Evolutionary conservation across 2,888 invertebrate species (phyloP).

Genomic region (Eilema depressum): DNA sequence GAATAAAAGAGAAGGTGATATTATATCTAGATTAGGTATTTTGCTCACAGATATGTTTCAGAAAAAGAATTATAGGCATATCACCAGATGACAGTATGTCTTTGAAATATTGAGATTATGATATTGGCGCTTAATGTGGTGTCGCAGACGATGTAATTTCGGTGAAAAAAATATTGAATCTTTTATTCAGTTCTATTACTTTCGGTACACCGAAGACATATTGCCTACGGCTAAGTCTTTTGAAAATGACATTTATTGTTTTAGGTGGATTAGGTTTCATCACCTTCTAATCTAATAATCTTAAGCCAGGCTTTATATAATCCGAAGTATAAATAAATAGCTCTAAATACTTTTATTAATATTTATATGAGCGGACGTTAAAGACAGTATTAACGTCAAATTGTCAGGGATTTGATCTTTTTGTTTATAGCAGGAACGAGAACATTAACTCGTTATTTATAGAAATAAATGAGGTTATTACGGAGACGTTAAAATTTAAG

Average conservation of each 20-base stretch:
- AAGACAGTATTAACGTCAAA: neutral
- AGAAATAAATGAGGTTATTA: neutral
- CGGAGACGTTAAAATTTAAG: neutral
- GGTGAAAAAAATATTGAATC: neutral
- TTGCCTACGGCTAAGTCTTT: neutral
- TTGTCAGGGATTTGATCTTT: constrained; percentile 25
- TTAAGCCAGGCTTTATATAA: constrained; percentile 36
- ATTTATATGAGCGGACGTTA: constrained; percentile 4
- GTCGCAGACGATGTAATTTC: neutral
- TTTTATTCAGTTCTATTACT: constrained; percentile 1
- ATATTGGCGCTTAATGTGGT: neutral
- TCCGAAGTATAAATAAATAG: constrained; percentile 33
- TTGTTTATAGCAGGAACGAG: constrained; percentile 35
- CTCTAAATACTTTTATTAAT: constrained; percentile 24
- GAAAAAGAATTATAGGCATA: constrained; percentile 39
- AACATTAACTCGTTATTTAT: constrained; percentile 18
- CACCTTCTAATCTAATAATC: constrained; percentile 55
- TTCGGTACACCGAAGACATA: neutral
- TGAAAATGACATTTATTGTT: constrained; percentile 62
- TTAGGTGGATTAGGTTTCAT: constrained; percentile 59
- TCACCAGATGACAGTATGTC: no score
- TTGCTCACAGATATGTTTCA: neutral
- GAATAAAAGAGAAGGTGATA: constrained; percentile 43
- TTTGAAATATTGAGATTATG: neutral
- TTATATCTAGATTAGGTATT: constrained; percentile 15